Evolutionary conservation across 2,797 vertebrate species (phyloP).

Genomic region (Mergus octosetaceus): DNA sequence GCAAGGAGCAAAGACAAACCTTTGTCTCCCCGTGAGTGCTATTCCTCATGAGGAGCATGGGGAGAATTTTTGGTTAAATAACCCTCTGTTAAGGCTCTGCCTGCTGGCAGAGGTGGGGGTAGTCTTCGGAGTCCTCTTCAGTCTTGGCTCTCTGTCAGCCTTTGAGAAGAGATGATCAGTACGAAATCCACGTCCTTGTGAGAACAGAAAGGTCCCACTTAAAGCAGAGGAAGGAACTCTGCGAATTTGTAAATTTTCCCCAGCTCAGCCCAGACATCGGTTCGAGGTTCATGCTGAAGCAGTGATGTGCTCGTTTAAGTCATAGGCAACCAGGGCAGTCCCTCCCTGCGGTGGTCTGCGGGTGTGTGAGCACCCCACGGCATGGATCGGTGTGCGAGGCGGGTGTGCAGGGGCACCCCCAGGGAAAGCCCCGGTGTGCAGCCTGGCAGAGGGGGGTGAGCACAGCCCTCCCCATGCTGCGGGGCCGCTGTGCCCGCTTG

Average conservation of each 20-base stretch:
- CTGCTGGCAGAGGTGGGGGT: not conserved
- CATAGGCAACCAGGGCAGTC: not conserved
- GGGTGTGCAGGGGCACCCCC: not conserved
- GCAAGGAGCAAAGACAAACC: not conserved
- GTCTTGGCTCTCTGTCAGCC: not conserved
- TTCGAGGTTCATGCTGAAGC: not conserved
- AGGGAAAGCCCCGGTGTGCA: too few species aligned
- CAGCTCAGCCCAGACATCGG: fast-evolving
- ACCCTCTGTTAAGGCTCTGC: not conserved
- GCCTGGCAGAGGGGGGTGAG: not conserved
- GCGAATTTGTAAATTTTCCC: not conserved
- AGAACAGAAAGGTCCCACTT: not conserved
- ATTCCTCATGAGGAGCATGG: fast-evolving
- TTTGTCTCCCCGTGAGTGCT: not conserved
- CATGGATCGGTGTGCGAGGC: not conserved
- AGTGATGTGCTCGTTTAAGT: fast-evolving
- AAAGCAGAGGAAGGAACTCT: not conserved
- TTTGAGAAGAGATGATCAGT: too few species aligned
- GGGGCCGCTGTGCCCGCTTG: not conserved
- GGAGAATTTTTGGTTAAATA: not conserved
- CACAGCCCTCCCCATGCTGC: not conserved
- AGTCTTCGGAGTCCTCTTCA: not conserved
- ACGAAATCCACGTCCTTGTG: not conserved
- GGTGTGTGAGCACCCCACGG: not conserved
- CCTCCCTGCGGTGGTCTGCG: not conserved